phyloP scores from a whole-genome alignment of 2,888 invertebrate genomes.

The Tipula helvola region DNA sequence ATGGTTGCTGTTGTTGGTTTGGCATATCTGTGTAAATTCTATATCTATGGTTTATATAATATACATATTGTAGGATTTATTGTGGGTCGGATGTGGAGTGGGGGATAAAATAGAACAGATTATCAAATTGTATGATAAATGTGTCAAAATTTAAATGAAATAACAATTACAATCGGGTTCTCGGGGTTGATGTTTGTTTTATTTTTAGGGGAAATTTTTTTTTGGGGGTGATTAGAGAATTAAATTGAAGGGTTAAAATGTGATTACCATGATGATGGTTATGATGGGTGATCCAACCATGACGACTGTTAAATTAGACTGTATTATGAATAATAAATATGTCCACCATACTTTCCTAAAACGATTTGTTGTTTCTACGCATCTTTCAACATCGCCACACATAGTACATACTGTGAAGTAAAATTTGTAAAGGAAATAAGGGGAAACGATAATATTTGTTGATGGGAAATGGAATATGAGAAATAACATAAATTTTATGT shows the following conservation, averaged over 20 bases:
- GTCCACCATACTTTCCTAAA: neutral
- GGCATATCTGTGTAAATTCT: neutral
- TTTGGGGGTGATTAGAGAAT: neutral
- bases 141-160: conserved; percentile 9
- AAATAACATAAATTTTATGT: neutral
- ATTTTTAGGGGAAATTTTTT: neutral
- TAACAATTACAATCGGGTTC: neutral
- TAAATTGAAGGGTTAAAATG: neutral
- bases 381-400: neutral
- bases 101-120: neutral
- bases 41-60: neutral
- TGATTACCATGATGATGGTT: neutral
- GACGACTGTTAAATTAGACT: neutral
- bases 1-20: neutral
- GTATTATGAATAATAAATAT: neutral
- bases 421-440: neutral
- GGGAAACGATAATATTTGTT: neutral
- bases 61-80: neutral
- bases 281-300: neutral
- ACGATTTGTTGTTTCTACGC: neutral
- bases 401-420: neutral
- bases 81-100: neutral
- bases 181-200: neutral
- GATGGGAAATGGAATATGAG: neutral
- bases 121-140: conserved; percentile 7